A percentile compares a stretch with the other conserved stretches of the same genome.
phyloP scores from a whole-genome alignment of 2,113 vertebrate genomes.

The Zeus faber region DNA sequence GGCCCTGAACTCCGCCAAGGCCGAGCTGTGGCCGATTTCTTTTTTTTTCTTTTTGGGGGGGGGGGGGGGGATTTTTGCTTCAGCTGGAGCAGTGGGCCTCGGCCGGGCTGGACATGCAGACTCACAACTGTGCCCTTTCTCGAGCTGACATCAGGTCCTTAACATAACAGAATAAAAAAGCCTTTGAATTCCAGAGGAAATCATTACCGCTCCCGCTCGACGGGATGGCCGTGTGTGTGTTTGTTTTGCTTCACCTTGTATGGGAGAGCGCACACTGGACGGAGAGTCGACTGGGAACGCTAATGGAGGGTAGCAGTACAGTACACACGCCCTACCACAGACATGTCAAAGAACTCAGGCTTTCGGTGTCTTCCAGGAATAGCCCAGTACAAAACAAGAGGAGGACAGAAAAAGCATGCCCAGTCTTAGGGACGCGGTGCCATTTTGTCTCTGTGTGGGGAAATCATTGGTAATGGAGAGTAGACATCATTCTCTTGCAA shows the following conservation, averaged over 20 bases:
- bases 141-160: background rate
- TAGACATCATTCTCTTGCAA: slow-evolving; percentile 35
- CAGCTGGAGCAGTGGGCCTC: slow-evolving; percentile 17
- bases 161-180: background rate
- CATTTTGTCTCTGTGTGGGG: slow-evolving; percentile 45
- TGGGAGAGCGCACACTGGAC: slow-evolving; percentile 26
- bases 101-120: background rate
- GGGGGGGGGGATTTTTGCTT: no score
- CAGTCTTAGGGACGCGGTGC: slow-evolving; percentile 32
- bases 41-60: no score
- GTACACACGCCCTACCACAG: slow-evolving; percentile 43
- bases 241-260: no score
- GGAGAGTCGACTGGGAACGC: slow-evolving; percentile 42
- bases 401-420: slow-evolving; percentile 35
- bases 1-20: background rate
- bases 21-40: background rate
- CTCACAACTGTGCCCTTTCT: background rate
- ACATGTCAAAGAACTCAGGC: slow-evolving; percentile 33
- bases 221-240: background rate
- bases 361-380: slow-evolving; percentile 32
- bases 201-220: background rate
- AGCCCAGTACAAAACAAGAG: slow-evolving; percentile 45
- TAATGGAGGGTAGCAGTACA: slow-evolving; percentile 44
- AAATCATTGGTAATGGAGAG: slow-evolving; percentile 40
- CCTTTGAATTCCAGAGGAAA: background rate